phyloP scores from a whole-genome alignment of 2,113 vertebrate species.

The Paraplagusia blochii region DNA sequence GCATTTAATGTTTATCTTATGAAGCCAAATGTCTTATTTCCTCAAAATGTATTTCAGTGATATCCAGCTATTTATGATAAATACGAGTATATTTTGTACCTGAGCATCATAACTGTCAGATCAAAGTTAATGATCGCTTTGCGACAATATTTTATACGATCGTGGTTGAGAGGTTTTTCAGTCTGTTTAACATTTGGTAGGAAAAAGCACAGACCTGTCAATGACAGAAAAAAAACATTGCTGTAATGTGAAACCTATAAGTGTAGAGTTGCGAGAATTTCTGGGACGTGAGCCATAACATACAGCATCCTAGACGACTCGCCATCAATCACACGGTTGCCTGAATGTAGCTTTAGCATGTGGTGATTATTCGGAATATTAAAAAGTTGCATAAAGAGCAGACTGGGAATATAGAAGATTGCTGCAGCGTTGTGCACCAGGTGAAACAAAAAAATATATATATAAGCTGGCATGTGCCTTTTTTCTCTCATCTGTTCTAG shows the following conservation, averaged over 20 bases:
- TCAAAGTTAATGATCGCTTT: background rate
- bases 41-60: background rate
- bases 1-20: background rate
- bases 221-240: background rate
- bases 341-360: constrained; percentile 9
- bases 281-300: constrained; percentile 13
- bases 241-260: constrained; percentile 5
- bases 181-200: too few relatives aligned
- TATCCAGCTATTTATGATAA: background rate
- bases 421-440: constrained; percentile 14
- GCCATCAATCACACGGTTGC: background rate
- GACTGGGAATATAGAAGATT: background rate
- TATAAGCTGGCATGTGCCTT: background rate
- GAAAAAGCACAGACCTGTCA: constrained; percentile 1
- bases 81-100: background rate
- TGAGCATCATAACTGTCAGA: background rate
- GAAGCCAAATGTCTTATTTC: background rate
- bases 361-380: constrained; percentile 4
- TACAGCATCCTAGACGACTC: constrained; percentile 6
- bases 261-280: constrained; percentile 9
- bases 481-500: constrained; percentile 56
- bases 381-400: background rate
- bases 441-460: constrained; percentile 29
- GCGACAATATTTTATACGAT: constrained; percentile 2
- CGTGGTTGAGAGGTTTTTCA: background rate